phyloP scores from a whole-genome alignment of 2,113 vertebrate genomes.

The Cyrtonyx montezumae region DNA sequence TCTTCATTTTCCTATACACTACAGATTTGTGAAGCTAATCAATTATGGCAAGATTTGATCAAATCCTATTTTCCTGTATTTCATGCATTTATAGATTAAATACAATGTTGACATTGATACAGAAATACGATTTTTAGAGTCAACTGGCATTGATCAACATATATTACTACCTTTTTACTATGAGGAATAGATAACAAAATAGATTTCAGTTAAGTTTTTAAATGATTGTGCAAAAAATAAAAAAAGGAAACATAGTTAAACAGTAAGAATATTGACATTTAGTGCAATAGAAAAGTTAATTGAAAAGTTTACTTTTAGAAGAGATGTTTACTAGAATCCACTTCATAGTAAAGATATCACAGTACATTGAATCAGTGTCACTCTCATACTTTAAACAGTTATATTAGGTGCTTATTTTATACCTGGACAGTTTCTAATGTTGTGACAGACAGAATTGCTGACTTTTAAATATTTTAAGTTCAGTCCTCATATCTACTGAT shows the following conservation, averaged over 20 bases:
- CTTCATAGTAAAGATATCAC: not conserved
- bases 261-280: not conserved
- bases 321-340: not conserved
- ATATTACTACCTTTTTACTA: not conserved
- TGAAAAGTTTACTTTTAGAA: not conserved
- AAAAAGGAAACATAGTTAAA: not conserved
- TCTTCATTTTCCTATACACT: not conserved
- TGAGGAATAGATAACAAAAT: not conserved
- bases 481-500: not conserved
- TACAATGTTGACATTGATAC: not conserved
- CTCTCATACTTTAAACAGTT: not conserved
- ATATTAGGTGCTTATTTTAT: not conserved
- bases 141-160: not conserved
- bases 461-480: not conserved
- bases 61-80: not conserved
- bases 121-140: not conserved
- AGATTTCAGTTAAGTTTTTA: not conserved
- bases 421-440: not conserved
- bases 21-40: not conserved
- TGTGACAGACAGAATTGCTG: not conserved
- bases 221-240: not conserved
- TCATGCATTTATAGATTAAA: not conserved
- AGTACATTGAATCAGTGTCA: not conserved
- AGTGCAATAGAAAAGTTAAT: not conserved
- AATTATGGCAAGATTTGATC: not conserved